These are phyloP conservation scores for Pristionchus mayeri DNA, from an alignment of 2,888 invertebrate genomes.

Conservation along the genomic window DNA sequence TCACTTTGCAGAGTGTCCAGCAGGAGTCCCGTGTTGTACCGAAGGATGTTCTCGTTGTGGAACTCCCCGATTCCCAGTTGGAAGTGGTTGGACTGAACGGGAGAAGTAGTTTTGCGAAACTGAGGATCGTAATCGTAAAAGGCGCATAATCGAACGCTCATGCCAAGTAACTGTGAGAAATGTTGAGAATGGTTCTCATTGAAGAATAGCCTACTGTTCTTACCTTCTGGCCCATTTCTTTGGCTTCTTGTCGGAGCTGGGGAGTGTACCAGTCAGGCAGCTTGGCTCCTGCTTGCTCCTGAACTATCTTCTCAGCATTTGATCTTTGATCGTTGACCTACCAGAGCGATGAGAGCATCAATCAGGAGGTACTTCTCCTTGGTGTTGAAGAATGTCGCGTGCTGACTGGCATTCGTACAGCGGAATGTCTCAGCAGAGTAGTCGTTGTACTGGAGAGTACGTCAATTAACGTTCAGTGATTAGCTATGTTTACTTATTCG, in stretches of 20 bases:
- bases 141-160: too few species aligned
- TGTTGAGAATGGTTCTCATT: not conserved
- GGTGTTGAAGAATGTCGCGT: conserved; percentile 38
- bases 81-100: conserved; percentile 3
- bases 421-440: not conserved
- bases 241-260: not conserved
- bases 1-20: conserved; percentile 34
- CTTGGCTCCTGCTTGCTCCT: conserved; percentile 21
- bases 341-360: conserved; percentile 2
- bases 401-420: conserved; percentile 23
- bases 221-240: conserved; percentile 6
- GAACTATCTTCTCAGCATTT: not conserved
- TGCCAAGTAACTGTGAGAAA: too few species aligned
- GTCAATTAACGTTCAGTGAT: too few species aligned
- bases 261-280: conserved; percentile 12
- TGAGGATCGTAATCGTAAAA: too few species aligned
- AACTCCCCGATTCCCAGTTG: conserved; percentile 41
- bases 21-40: conserved; percentile 20
- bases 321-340: not conserved
- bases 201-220: too few species aligned
- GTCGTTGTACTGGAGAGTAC: not conserved
- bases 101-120: not conserved
- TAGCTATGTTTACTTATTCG: too few species aligned
- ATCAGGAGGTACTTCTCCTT: conserved; percentile 9
- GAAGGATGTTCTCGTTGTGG: conserved; percentile 29